Percentiles rank a stretch among this genome's conserved stretches.
These are phyloP conservation scores for Brenthis ino DNA, from an alignment of 2,888 invertebrate genomes.

Conservation along the genomic window DNA sequence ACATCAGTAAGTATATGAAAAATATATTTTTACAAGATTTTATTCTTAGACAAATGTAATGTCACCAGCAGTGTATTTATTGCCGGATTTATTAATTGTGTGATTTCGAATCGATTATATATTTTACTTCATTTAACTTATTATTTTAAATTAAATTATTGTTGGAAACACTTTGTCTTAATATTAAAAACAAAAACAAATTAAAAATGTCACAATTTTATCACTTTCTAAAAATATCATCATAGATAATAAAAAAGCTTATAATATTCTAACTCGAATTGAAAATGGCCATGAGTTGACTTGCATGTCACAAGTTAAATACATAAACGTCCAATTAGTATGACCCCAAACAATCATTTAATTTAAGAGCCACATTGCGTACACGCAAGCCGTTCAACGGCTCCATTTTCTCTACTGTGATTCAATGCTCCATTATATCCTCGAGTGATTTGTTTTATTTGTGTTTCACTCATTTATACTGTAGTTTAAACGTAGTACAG, in stretches of 20 bases:
- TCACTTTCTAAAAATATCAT: not conserved
- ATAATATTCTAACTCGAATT: slow-evolving; percentile 9
- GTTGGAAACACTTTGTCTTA: too few relatives aligned
- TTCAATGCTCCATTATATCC: slow-evolving; percentile 31
- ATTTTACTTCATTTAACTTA: too few relatives aligned
- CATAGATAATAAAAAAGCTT: not conserved
- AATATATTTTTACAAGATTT: too few relatives aligned
- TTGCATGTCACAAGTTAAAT: slow-evolving; percentile 37
- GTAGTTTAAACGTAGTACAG: not conserved
- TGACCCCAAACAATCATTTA: slow-evolving; percentile 53
- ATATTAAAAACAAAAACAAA: too few relatives aligned
- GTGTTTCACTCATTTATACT: not conserved
- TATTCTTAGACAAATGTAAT: too few relatives aligned
- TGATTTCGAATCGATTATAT: too few relatives aligned
- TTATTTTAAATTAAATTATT: too few relatives aligned
- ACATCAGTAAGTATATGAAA: too few relatives aligned
- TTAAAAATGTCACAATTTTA: too few relatives aligned
- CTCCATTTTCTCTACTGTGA: slow-evolving; percentile 35
- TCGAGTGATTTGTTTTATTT: slow-evolving; percentile 21
- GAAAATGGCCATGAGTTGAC: slow-evolving; percentile 22
- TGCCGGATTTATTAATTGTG: too few relatives aligned
- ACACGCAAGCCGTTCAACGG: slow-evolving; percentile 36
- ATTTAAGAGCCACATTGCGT: slow-evolving; percentile 43
- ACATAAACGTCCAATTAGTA: slow-evolving; percentile 48
- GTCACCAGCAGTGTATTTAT: too few relatives aligned